phyloP scores from a whole-genome alignment of 1,140 invertebrate species.

The Diabrotica virgifera region DNA sequence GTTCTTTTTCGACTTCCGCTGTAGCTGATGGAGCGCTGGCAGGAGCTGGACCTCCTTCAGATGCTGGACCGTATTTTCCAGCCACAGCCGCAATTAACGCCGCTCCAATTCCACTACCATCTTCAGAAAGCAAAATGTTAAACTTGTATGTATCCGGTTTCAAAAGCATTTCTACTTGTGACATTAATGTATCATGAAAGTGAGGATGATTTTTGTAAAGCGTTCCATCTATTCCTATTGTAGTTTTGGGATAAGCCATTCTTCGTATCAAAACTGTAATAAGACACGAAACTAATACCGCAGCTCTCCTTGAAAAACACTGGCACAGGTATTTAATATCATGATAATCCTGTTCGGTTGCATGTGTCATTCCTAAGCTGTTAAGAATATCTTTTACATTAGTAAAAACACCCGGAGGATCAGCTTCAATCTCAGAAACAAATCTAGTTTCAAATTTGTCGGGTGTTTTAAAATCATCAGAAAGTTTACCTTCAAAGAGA shows the following conservation, averaged over 20 bases:
- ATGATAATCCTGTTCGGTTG: slow-evolving; percentile 57
- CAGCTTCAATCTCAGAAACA: slow-evolving; percentile 94
- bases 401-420: slow-evolving; percentile 72
- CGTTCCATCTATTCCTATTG: slow-evolving; percentile 97
- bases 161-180: slow-evolving; percentile 82
- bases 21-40: not conserved
- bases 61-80: slow-evolving; percentile 4
- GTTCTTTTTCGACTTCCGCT: too few species aligned
- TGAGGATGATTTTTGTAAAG: slow-evolving; percentile 97
- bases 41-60: not conserved
- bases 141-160: slow-evolving; percentile 67
- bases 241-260: slow-evolving; percentile 83
- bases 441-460: slow-evolving; percentile 89
- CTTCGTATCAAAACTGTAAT: slow-evolving; percentile 76
- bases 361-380: slow-evolving; percentile 62
- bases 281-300: slow-evolving; percentile 87
- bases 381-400: slow-evolving; percentile 73
- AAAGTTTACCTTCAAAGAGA: slow-evolving; percentile 69
- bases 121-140: slow-evolving; percentile 95
- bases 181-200: slow-evolving; percentile 93
- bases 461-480: slow-evolving; percentile 57
- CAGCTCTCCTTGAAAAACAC: slow-evolving; percentile 86
- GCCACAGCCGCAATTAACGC: slow-evolving; percentile 96
- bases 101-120: slow-evolving; percentile 96
- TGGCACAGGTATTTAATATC: slow-evolving; percentile 76